Evolutionary conservation across 2,797 vertebrate genomes (phyloP).

Genomic region (Falco cherrug): DNA sequence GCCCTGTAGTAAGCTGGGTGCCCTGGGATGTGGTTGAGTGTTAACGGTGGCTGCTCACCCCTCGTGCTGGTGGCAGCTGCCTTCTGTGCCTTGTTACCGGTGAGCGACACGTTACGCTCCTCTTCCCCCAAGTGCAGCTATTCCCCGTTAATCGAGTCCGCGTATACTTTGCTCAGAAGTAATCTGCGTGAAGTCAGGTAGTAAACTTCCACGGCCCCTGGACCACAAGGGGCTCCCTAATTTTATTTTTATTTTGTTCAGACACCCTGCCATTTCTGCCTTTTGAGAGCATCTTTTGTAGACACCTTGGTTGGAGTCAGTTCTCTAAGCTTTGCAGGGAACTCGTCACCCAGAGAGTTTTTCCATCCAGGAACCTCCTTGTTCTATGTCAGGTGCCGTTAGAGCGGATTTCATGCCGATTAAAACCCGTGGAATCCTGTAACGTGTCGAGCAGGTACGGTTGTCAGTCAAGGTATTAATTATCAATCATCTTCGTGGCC

Average conservation of each 20-base stretch:
- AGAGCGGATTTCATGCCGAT: fast-evolving
- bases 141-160: fast-evolving
- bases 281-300: neutral
- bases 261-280: neutral
- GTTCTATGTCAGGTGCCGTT: fast-evolving
- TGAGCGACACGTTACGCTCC: fast-evolving
- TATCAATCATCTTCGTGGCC: neutral
- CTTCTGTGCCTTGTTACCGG: neutral
- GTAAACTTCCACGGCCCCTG: neutral
- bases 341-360: neutral
- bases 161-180: neutral
- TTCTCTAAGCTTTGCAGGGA: neutral
- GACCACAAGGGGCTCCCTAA: fast-evolving
- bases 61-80: neutral
- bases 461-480: neutral
- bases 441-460: fast-evolving
- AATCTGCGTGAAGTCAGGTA: fast-evolving
- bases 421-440: fast-evolving
- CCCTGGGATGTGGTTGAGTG: fast-evolving
- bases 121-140: neutral
- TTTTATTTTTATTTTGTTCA: neutral
- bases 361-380: neutral
- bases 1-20: neutral
- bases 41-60: neutral
- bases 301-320: fast-evolving